Evolutionary conservation across 92 coral and sea anemone species (phyloP).

Genomic region (Siderastrea siderea): DNA sequence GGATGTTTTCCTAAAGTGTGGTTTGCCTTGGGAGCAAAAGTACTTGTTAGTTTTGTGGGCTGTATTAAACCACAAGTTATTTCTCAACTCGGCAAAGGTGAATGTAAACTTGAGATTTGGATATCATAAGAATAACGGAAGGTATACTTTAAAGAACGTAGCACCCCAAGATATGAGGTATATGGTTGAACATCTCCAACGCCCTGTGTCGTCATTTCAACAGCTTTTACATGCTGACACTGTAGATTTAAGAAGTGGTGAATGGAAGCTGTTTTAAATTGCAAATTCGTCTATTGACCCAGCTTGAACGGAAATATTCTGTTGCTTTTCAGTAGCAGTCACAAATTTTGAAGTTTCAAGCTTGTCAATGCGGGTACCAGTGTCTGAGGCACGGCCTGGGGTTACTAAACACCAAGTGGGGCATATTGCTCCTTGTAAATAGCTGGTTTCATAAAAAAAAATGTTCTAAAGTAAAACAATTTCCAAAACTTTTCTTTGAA

Average conservation of each 20-base stretch:
- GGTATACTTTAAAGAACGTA: background rate
- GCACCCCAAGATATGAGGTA: background rate
- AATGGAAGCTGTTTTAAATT: too few species aligned
- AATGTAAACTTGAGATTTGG: background rate
- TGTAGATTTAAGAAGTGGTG: too few species aligned
- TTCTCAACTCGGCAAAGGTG: background rate
- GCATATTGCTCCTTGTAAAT: slow-evolving; percentile 2
- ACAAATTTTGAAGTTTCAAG: too few species aligned
- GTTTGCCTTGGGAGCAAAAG: slow-evolving; percentile 2
- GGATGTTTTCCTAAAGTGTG: background rate
- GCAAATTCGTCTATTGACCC: too few species aligned
- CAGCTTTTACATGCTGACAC: too few species aligned
- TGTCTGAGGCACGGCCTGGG: too few species aligned
- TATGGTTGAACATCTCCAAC: too few species aligned
- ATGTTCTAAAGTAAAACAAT: background rate
- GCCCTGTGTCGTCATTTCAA: too few species aligned
- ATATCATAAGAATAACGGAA: background rate
- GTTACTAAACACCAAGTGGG: background rate
- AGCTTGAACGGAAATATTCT: too few species aligned
- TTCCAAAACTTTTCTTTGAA: background rate
- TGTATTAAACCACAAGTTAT: slow-evolving; percentile 1
- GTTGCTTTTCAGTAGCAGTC: too few species aligned
- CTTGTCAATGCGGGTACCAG: too few species aligned
- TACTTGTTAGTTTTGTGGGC: slow-evolving; percentile 3
- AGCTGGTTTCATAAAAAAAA: background rate